Percentiles rank a stretch among this genome's conserved stretches.
phyloP scores from a whole-genome alignment of 2,797 vertebrate genomes.

The Menidia menidia region DNA sequence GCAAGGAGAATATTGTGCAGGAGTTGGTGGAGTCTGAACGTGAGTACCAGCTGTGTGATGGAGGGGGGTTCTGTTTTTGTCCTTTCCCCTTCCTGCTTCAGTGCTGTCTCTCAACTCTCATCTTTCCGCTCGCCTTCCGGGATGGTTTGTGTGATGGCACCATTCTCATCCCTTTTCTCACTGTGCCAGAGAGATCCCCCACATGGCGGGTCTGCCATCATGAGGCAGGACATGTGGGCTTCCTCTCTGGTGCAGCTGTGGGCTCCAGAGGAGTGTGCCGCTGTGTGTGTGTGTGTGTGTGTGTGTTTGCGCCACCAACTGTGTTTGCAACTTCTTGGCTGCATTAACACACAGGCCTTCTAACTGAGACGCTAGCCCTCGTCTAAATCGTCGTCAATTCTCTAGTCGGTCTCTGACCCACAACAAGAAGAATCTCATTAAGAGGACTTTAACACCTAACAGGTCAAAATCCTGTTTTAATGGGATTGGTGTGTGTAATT shows the following conservation, averaged over 20 bases:
- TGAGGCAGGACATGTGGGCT: slow-evolving; percentile 46
- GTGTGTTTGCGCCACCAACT: slow-evolving; percentile 60
- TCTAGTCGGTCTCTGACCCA: slow-evolving; percentile 67
- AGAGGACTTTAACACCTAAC: slow-evolving; percentile 67
- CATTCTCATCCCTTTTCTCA: slow-evolving; percentile 59
- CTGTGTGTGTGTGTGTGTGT: slow-evolving; percentile 48
- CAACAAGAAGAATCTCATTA: slow-evolving; percentile 69
- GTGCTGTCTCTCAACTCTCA: slow-evolving; percentile 73
- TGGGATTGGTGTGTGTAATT: slow-evolving; percentile 73
- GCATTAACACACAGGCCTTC: slow-evolving; percentile 61
- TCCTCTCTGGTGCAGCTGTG: slow-evolving; percentile 67
- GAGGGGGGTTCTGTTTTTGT: slow-evolving; percentile 13
- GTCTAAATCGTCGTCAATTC: slow-evolving; percentile 61
- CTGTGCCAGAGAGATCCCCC: slow-evolving; percentile 68
- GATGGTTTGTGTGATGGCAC: slow-evolving; percentile 57
- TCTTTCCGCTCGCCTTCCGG: slow-evolving; percentile 73
- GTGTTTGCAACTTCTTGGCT: slow-evolving; percentile 44
- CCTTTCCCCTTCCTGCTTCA: slow-evolving; percentile 75
- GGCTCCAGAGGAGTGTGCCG: slow-evolving; percentile 70
- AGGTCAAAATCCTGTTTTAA: slow-evolving; percentile 70
- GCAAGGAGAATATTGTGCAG: slow-evolving; percentile 99
- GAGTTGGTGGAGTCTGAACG: slow-evolving; percentile 96
- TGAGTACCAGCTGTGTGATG: slow-evolving; percentile 88
- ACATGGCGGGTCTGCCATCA: slow-evolving; percentile 31
- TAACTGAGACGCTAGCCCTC: slow-evolving; percentile 54